Conservation (phyloP, 2,113 vertebrate species). For the Salvelinus alpinus region DNA sequence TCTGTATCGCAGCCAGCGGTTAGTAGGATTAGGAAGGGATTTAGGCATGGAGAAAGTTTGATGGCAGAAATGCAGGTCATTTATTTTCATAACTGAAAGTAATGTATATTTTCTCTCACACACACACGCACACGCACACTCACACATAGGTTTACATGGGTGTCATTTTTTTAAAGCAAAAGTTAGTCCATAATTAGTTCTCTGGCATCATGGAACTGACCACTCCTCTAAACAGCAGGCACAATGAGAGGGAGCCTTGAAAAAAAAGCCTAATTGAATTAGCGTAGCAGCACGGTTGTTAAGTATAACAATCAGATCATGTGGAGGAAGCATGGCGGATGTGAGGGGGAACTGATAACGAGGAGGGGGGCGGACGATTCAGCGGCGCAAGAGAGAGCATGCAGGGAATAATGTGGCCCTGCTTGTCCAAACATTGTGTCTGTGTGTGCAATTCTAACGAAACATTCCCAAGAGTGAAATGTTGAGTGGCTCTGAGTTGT, state of each 20-base stretch:
- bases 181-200: no score
- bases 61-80: no score
- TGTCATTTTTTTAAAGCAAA: no score
- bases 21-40: no score
- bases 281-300: not conserved
- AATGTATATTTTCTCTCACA: no score
- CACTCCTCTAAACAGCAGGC: not conserved
- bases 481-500: not conserved
- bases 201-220: no score
- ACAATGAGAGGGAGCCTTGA: not conserved
- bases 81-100: no score
- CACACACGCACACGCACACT: no score
- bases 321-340: not conserved
- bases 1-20: no score
- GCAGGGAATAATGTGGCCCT: not conserved
- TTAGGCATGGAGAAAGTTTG: no score
- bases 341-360: not conserved
- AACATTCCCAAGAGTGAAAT: not conserved
- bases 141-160: no score
- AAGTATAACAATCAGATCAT: not conserved
- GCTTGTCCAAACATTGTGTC: not conserved
- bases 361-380: not conserved
- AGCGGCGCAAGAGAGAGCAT: no score
- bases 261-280: not conserved
- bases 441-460: not conserved